Percentiles rank a stretch among this genome's conserved stretches.
These are phyloP conservation scores for Drepana arcuata DNA, from an alignment of 1,140 invertebrate species.

Conservation along the genomic window DNA sequence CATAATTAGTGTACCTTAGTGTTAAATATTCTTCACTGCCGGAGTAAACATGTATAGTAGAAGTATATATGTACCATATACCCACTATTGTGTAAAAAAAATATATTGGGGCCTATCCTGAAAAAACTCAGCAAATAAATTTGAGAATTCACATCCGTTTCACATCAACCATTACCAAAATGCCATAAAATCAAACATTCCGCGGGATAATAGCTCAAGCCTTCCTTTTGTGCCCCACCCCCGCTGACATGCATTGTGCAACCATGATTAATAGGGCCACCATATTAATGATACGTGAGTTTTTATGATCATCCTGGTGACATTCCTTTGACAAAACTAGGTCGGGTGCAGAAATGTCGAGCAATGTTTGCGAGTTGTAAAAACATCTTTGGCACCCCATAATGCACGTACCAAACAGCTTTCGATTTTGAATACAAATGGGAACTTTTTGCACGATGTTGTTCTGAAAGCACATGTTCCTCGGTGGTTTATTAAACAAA, in stretches of 20 bases:
- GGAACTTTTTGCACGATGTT: slow-evolving; percentile 9
- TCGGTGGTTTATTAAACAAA: slow-evolving; percentile 9
- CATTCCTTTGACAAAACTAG: slow-evolving; percentile 25
- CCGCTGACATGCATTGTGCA: slow-evolving; percentile 47
- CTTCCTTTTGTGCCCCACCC: slow-evolving; percentile 36
- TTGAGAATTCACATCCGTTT: slow-evolving; percentile 2
- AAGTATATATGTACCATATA: no score
- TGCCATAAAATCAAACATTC: slow-evolving; percentile 30
- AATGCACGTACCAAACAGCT: slow-evolving; percentile 6
- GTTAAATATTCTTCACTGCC: no score
- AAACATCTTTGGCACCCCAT: slow-evolving; percentile 6
- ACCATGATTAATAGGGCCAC: slow-evolving; percentile 55
- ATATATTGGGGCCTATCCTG: no score
- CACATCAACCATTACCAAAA: slow-evolving; percentile 3
- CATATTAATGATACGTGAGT: slow-evolving; percentile 46
- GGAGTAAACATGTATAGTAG: no score
- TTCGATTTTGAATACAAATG: slow-evolving; percentile 15
- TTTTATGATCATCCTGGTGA: slow-evolving; percentile 30
- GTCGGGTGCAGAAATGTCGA: slow-evolving; percentile 17
- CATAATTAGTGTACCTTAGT: no score
- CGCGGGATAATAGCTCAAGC: slow-evolving; percentile 35
- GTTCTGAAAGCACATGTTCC: slow-evolving; percentile 3
- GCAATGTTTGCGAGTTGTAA: slow-evolving; percentile 3
- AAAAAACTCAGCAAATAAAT: no score
- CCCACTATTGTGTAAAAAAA: no score